phyloP scores from a whole-genome alignment of 2,797 vertebrate species.

The Typhlichthys subterraneus region DNA sequence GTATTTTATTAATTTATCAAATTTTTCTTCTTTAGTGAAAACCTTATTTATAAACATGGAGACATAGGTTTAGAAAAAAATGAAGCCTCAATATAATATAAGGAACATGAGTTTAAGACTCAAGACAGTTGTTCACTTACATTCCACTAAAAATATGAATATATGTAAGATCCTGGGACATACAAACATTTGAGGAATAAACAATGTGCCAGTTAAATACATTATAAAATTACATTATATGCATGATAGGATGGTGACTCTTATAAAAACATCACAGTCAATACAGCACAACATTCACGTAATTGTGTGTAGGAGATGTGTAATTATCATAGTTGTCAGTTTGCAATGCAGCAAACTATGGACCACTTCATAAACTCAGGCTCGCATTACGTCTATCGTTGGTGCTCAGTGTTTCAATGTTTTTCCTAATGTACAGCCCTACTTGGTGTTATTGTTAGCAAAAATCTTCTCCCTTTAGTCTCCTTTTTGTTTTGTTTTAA shows the following conservation, averaged over 20 bases:
- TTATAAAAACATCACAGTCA: conserved; percentile 11
- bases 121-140: conserved; percentile 5
- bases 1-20: neutral
- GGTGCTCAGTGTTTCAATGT: conserved; percentile 27
- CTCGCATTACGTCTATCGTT: conserved; percentile 8
- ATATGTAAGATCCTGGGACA: neutral
- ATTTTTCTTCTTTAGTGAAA: neutral
- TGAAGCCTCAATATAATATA: too few relatives aligned
- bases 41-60: too few relatives aligned
- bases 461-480: neutral
- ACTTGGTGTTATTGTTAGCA: neutral
- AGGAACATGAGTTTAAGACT: conserved; percentile 11
- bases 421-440: conserved; percentile 6
- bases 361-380: conserved; percentile 26
- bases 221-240: conserved; percentile 4
- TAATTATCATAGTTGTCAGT: neutral
- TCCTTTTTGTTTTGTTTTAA: neutral
- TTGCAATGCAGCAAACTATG: conserved; percentile 10
- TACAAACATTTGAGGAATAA: too few relatives aligned
- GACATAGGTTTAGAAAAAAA: too few relatives aligned
- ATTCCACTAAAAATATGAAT: conserved; percentile 20
- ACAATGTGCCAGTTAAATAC: conserved; percentile 6
- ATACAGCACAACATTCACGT: neutral
- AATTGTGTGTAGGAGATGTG: neutral
- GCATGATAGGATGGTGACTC: conserved; percentile 9